Base-by-base conservation (phyloP, 2,888 invertebrate genomes). In the Thymelicus sylvestris region DNA sequence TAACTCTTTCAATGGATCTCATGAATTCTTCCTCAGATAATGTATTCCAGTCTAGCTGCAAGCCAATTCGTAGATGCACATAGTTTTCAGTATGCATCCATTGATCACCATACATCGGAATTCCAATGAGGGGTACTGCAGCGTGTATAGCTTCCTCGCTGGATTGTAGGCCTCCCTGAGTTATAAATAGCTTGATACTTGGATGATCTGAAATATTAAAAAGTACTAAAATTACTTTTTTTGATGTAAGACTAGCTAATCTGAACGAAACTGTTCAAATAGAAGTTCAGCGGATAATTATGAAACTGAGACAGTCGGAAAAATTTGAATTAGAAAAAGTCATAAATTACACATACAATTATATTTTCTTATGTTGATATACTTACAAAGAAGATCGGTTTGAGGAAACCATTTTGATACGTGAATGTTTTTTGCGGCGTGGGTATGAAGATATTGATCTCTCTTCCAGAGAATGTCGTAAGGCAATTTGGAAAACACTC, bases 121-220 rank as follows among this genome's bases (percentile, higher is more conserved):
- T 73, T 8, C 85, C 90, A 7, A 93, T 79, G 0, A 92, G 71
- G 2, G 92, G 92, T 0, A 90, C 87, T 55, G 84, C 86, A 4
- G 86, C 86, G 24, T 79, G 81, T 12, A 92, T 83, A 1, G 92
- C 86, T 74, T 93, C 93, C 31, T 91, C 89, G 0, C 88, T 82
- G 0, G 92, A 92, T 66, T 92, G 91, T 2, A 90, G 74, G 2
- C 93, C 93, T 61, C 90, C 91, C 84, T 93, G 93, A 0, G 89
- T 90, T 57, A 93, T 86, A 67, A 94, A 94, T 1, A 91, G 67
- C 73, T 92, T 93, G 0, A 94, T 73, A 66, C 94, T 93, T n/a
- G 86, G 86, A 76, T 94, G 93, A 41, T 69, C 86, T 86, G 73
- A n/a, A 44, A 62, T 6, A 10, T 44, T 12, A 44, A 10, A 1